These are phyloP conservation scores for Bombus superbus DNA, from an alignment of 1,140 invertebrate species.

Conservation along the genomic window DNA sequence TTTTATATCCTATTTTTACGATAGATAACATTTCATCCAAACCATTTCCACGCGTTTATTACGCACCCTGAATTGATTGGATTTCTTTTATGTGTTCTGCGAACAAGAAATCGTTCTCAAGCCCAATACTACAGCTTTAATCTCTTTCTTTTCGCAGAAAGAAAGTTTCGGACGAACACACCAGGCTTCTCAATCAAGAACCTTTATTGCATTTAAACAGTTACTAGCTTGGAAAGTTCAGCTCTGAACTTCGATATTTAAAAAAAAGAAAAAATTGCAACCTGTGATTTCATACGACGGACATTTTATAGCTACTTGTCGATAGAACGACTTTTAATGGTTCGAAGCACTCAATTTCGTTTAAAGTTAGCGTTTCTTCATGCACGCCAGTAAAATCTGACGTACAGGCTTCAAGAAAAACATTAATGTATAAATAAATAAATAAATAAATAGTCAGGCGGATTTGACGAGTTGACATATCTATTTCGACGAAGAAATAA, in stretches of 20 bases:
- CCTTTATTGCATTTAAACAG: constrained; percentile 24
- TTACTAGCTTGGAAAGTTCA: not conserved
- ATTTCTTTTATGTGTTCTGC: not conserved
- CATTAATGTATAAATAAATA: not conserved
- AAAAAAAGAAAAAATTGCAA: not conserved
- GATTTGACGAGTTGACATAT: not conserved
- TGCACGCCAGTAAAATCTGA: not conserved
- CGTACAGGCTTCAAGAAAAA: not conserved
- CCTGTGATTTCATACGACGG: not conserved
- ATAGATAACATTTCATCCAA: not conserved
- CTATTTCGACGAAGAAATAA: not conserved
- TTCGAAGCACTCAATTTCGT: not conserved
- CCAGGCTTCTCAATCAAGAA: not conserved
- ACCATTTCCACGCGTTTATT: not conserved
- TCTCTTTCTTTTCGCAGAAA: not conserved
- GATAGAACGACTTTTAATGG: too few species aligned
- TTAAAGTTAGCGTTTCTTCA: not conserved
- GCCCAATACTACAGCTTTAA: not conserved
- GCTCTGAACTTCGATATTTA: not conserved
- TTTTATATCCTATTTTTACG: not conserved
- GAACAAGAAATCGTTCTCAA: not conserved
- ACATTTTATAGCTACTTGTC: not conserved
- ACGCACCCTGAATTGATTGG: not conserved
- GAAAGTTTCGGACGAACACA: constrained; percentile 14
- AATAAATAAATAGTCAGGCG: not conserved